phyloP scores from a whole-genome alignment of 2,888 invertebrate genomes.

The Temnothorax ravouxi region DNA sequence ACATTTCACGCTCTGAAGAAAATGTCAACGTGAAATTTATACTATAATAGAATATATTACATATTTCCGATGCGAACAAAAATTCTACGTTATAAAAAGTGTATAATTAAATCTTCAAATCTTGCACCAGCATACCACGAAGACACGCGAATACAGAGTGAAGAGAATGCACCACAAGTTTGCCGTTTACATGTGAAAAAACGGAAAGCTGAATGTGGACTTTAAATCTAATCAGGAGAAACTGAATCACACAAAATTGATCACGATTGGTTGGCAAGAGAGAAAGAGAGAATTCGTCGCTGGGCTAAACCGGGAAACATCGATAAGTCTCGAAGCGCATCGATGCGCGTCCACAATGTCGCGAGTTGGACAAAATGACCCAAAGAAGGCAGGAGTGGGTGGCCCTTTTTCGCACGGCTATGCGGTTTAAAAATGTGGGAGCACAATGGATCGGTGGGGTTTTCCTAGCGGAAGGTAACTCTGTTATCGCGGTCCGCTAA shows the following conservation, averaged over 20 bases:
- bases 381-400: constrained; percentile 41
- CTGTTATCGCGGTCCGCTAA: constrained; percentile 85
- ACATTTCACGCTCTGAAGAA: neutral
- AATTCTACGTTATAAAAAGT: neutral
- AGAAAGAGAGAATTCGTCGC: constrained; percentile 57
- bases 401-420: constrained; percentile 68
- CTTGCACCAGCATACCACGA: no score
- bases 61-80: neutral
- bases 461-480: constrained; percentile 77
- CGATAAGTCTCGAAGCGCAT: constrained; percentile 57
- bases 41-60: neutral
- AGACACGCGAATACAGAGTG: neutral
- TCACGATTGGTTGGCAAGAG: constrained; percentile 68
- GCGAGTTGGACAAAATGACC: constrained; percentile 39
- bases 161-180: neutral
- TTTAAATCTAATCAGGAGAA: neutral
- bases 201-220: neutral
- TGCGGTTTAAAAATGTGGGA: constrained; percentile 79
- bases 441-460: constrained; percentile 73
- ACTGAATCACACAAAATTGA: neutral
- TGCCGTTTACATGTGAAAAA: neutral
- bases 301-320: constrained; percentile 51
- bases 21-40: neutral
- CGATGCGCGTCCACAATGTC: constrained; percentile 67
- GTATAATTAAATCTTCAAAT: neutral